Percentiles rank a stretch among this genome's conserved stretches.
Conservation (phyloP, 2,888 invertebrate genomes). For the Drosophila flavopinicola region DNA sequence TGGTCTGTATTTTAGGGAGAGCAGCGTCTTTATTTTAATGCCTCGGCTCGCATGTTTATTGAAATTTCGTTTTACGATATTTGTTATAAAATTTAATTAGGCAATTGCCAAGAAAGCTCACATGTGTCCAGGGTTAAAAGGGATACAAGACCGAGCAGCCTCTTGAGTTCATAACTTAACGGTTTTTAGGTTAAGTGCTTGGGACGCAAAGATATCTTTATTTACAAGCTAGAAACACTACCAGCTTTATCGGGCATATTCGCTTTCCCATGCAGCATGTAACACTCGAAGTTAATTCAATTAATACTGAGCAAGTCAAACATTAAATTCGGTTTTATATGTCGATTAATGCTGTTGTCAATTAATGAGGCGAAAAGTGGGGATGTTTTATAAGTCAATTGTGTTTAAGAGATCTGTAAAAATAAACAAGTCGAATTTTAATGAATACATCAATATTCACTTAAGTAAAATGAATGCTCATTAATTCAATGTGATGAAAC, state of each 20-base stretch:
- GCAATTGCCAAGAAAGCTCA: conserved; percentile 68
- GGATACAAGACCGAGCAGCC: conserved; percentile 7
- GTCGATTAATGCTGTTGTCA: not conserved
- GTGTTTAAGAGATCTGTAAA: conserved; percentile 2
- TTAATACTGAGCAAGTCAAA: not conserved
- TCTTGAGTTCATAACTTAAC: conserved; percentile 37
- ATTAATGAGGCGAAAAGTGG: conserved; percentile 4
- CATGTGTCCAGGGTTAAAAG: conserved; percentile 45
- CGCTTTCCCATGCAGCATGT: not conserved
- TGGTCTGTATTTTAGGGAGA: not conserved
- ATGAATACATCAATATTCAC: conserved; percentile 10
- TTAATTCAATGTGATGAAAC: not conserved
- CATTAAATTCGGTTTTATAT: not conserved
- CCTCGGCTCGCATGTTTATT: conserved; percentile 50
- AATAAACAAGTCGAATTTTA: not conserved
- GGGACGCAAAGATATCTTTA: conserved; percentile 51
- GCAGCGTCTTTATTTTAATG: conserved; percentile 17
- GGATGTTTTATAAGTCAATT: not conserved
- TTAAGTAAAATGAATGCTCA: not conserved
- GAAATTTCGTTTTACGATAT: conserved; percentile 70
- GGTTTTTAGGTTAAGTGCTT: conserved; percentile 46
- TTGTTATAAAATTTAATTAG: conserved; percentile 75
- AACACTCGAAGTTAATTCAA: not conserved
- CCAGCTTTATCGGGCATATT: not conserved
- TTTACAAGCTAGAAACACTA: conserved; percentile 29